Evolutionary conservation across 1,140 invertebrate species (phyloP).

Genomic region (Drosophila sp.): DNA sequence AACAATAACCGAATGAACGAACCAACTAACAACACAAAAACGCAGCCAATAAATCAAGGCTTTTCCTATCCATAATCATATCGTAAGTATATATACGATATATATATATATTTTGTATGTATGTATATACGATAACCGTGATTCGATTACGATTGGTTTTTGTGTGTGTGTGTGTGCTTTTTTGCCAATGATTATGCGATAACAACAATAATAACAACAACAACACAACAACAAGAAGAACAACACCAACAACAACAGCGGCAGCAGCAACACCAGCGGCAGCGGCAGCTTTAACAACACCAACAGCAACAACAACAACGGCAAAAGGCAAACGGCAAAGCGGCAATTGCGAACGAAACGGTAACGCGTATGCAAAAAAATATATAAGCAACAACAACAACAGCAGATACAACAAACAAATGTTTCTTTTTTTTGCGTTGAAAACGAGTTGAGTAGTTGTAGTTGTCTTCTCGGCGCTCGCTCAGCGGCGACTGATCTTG

Average conservation of each 20-base stretch:
- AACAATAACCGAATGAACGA: neutral
- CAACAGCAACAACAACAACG: neutral
- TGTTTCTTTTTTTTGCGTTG: constrained; percentile 15
- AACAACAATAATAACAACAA: constrained; percentile 34
- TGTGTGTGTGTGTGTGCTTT: neutral
- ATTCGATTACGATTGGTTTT: constrained; percentile 23
- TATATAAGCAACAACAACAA: no score
- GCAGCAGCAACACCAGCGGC: neutral
- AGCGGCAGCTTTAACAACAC: neutral
- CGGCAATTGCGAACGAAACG: constrained; percentile 3
- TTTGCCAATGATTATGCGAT: constrained; percentile 28
- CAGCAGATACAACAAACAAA: constrained; percentile 12
- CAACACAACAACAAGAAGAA: constrained; percentile 1
- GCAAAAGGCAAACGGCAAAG: constrained; percentile 8
- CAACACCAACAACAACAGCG: constrained; percentile 18
- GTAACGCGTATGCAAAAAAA: constrained; percentile 16
- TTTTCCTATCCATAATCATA: constrained; percentile 11
- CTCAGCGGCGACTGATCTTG: constrained; percentile 68
- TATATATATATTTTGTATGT: constrained; percentile 11
- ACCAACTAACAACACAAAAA: neutral
- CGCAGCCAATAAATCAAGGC: constrained; percentile 9
- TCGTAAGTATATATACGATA: neutral
- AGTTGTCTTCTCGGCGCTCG: constrained; percentile 65
- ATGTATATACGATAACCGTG: constrained; percentile 15
- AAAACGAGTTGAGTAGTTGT: constrained; percentile 31